Base-by-base conservation (phyloP, 2,888 invertebrate genomes). In the Lepeophtheirus nordmannii region DNA sequence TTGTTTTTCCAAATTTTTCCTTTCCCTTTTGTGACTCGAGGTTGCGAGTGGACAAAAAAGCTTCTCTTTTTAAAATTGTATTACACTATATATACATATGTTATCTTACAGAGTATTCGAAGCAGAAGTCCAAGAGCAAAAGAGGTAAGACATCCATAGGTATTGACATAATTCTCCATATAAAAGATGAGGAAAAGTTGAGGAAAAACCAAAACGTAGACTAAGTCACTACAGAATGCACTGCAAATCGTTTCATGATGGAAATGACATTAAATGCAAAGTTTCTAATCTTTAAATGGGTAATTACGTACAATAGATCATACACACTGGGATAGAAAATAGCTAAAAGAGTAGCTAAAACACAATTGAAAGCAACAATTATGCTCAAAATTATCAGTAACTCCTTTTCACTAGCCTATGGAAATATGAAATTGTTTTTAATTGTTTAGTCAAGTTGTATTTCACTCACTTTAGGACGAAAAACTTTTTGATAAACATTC, bases 121-220 rank as follows among this genome's bases (percentile, higher is more conserved):
- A 82, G 70, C 62, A 77, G 70, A 41, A 79, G 70, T 0, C 82
- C 81, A 1, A 79, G 74, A 40, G 78, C 71, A 71, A 79, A 81
- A 10, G 80, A 80, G 1, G 77, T 74, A 5, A 85, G 74, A 58
- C 83, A 83, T 14, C 85, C 85, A 71, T 85, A 85, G 1, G 83
- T 83, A 74, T 85, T 85, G 69, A 82, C 80, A 30, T 30, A 30
- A 68, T 79, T 74, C 23, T 78, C 75, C n/a, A 80, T 79, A 74
- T 85, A 83, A 53, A 85, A 79, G 38, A 84, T 83, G 65, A 82
- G 80, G 46, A 84, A 75, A 14, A 85, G 78, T 75, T 85, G 85
- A 0, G 85, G 85, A 73, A 85, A 85, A 41, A 85, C 78, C 67
- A 85, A 80, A 68, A 85, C 84, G 75, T 83, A 85, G 69, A 85